phyloP scores from a whole-genome alignment of 1,140 invertebrate genomes.

The Zaprionus camerounensis region DNA sequence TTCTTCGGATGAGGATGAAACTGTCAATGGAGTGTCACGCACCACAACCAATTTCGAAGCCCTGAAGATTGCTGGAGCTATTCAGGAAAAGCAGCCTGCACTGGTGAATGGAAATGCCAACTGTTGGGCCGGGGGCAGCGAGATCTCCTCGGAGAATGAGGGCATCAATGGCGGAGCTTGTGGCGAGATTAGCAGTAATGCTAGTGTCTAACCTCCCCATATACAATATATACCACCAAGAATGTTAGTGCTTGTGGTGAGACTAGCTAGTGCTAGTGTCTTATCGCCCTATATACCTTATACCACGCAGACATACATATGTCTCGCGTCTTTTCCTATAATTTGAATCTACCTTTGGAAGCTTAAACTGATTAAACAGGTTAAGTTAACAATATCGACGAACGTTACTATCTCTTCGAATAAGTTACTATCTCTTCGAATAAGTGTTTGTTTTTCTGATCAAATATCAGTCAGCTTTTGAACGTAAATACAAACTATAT shows the following conservation, averaged over 20 bases:
- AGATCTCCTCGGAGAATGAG: slow-evolving; percentile 32
- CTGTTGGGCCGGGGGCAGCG: slow-evolving; percentile 13
- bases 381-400: no score
- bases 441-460: slow-evolving; percentile 1
- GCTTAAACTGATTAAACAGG: no score
- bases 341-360: no score
- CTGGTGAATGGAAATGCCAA: slow-evolving; percentile 18
- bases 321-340: no score
- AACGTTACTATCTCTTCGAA: no score
- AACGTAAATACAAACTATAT: slow-evolving; percentile 25
- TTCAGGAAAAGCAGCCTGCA: background rate
- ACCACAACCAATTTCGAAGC: slow-evolving; percentile 33
- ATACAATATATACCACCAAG: background rate
- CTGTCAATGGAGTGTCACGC: slow-evolving; percentile 22
- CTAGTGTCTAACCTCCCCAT: slow-evolving; percentile 7
- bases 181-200: slow-evolving; percentile 31
- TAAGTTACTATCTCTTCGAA: no score
- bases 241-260: slow-evolving; percentile 30
- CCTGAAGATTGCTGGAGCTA: slow-evolving; percentile 23
- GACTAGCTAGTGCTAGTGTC: slow-evolving; percentile 7
- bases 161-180: slow-evolving; percentile 37
- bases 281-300: background rate
- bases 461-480: background rate
- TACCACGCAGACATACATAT: background rate
- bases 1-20: slow-evolving; percentile 87